These are phyloP conservation scores for Lepidocolaptes lacrymiger DNA, from an alignment of 2,797 vertebrate species.

Conservation along the genomic window DNA sequence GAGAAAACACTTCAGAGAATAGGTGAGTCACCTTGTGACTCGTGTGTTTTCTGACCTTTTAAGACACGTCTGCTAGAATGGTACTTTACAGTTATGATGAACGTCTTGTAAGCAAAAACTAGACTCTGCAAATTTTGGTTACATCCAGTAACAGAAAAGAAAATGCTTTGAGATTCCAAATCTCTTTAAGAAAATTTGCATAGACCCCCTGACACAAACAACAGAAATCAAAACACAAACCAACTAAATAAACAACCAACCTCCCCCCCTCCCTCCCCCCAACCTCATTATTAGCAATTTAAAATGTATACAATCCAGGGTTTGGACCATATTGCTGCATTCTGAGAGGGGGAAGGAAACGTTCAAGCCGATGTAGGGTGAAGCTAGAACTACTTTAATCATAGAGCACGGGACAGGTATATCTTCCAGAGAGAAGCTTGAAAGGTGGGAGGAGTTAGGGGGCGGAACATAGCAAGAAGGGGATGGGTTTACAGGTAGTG, in stretches of 20 bases:
- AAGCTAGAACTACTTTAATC: too few relatives aligned
- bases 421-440: too few relatives aligned
- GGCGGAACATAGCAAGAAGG: too few relatives aligned
- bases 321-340: not conserved
- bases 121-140: not conserved
- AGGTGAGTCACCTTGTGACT: not conserved
- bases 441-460: too few relatives aligned
- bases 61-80: rapidly evolving
- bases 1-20: not conserved
- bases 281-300: not conserved
- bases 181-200: not conserved
- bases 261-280: too few relatives aligned
- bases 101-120: not conserved
- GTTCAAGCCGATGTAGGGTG: too few relatives aligned
- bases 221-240: not conserved
- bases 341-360: too few relatives aligned
- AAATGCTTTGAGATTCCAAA: not conserved
- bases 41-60: not conserved
- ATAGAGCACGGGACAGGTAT: too few relatives aligned
- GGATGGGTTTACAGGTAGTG: too few relatives aligned
- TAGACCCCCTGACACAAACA: rapidly evolving
- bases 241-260: not conserved
- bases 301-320: not conserved
- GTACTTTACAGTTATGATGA: not conserved
- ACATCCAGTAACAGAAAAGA: not conserved